Evolutionary conservation across 2,888 invertebrate species (phyloP).

Genomic region (Cantharis rustica): DNA sequence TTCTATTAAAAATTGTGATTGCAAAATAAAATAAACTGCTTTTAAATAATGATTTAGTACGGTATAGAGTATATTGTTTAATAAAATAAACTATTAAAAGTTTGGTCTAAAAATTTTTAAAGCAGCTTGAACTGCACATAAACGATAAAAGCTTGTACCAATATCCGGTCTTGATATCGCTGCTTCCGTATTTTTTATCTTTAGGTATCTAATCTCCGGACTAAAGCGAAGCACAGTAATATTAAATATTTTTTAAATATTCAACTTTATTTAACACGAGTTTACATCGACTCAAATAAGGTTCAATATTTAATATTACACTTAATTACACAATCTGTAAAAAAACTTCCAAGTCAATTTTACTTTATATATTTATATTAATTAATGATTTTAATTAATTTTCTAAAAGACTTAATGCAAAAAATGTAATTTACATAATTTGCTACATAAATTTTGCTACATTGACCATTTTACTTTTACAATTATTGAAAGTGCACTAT

Average conservation of each 20-base stretch:
- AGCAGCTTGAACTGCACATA: not conserved
- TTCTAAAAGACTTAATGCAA: not conserved
- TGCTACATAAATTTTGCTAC: not conserved
- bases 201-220: conserved; percentile 5
- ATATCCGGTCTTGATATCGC: conserved; percentile 3
- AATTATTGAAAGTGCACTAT: not conserved
- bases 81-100: not conserved
- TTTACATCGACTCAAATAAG: not conserved
- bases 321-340: not conserved
- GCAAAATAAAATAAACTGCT: not conserved
- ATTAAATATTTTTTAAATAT: conserved; percentile 1
- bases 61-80: not conserved
- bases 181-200: conserved; percentile 1
- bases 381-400: not conserved
- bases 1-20: not conserved
- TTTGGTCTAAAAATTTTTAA: not conserved
- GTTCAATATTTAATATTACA: not conserved
- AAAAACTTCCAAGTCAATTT: not conserved
- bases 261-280: not conserved
- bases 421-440: not conserved
- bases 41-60: not conserved
- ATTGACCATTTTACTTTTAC: not conserved
- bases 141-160: conserved; percentile 4
- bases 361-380: not conserved
- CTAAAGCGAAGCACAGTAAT: not conserved